These are phyloP conservation scores for Gymnocypris eckloni DNA, from an alignment of 2,797 vertebrate genomes.

Conservation along the genomic window DNA sequence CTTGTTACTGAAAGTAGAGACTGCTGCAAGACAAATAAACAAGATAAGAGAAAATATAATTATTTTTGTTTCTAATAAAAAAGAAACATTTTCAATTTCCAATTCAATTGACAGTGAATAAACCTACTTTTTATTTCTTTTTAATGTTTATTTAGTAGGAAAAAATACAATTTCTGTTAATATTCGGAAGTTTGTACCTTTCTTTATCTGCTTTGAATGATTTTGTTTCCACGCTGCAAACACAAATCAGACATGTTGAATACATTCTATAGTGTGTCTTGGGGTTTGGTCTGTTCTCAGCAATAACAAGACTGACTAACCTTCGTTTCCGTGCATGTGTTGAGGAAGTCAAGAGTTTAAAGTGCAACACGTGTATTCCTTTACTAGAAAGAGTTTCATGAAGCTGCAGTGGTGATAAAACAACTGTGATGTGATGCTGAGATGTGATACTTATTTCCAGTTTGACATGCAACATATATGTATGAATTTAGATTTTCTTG, in stretches of 20 bases:
- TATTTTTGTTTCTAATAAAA: not conserved
- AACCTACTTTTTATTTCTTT: too few relatives aligned
- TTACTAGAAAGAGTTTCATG: slow-evolving; percentile 64
- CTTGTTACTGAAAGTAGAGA: slow-evolving; percentile 17
- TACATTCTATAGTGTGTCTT: not conserved
- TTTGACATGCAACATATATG: not conserved
- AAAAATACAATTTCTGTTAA: not conserved
- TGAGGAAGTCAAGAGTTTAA: slow-evolving; percentile 62
- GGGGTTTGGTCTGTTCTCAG: not conserved
- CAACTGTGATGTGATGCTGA: not conserved
- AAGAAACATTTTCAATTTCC: not conserved
- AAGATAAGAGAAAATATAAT: not conserved
- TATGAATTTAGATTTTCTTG: not conserved
- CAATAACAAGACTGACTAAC: slow-evolving; percentile 54
- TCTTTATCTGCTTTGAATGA: not conserved
- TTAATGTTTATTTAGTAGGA: not conserved
- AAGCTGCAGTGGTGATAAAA: slow-evolving; percentile 67
- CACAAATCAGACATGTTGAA: slow-evolving; percentile 2
- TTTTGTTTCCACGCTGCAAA: slow-evolving; percentile 28
- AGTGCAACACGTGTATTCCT: slow-evolving; percentile 71
- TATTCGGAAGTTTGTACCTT: slow-evolving; percentile 2
- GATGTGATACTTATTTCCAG: not conserved
- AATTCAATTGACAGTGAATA: not conserved
- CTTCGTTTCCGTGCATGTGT: slow-evolving; percentile 43
- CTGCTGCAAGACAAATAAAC: slow-evolving; percentile 6